Evolutionary conservation across 2,113 vertebrate genomes (phyloP), one percentile per base, ranked within the genome.

Genomic region (Rhynchopsitta pachyrhyncha): DNA sequence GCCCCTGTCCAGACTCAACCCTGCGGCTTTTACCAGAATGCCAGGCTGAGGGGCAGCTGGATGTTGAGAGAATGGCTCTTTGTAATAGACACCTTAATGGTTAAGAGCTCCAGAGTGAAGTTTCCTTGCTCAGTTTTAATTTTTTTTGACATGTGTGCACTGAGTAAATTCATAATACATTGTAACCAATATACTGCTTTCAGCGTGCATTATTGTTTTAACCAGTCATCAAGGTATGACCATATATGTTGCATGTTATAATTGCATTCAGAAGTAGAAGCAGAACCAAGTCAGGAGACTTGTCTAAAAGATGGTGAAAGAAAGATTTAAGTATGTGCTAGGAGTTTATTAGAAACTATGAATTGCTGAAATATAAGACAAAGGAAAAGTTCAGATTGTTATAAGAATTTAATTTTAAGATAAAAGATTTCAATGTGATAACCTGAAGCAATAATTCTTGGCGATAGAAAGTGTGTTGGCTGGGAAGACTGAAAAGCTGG

Each of bases 361-460:
- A 92, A 95, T 77, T 76, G 23, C 74, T 84, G 77, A 82, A 87
- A 81, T 82, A 74, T 10, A 52, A 86, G 88, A 52, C n/a, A 60
- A 81, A 74, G 28, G 50, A 73, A 33, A 57, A 76, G 42, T 84
- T 89, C 60, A 64, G 31, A 11, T 90, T 76, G 17, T 70, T 91
- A 79, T 49, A 76, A 80, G 74, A 85, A 91, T 88, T 88, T 64
- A 92, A 64, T 70, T 94, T 83, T 95, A 91, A 93, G 42, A 63
- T 79, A 73, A 66, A 92, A 91, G 57, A 77, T 69, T 87, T 91
- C 50, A 83, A 9, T 44, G 44, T 22, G 80, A 70, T 71, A 71
- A 75, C 73, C 74, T 77, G 64, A 85, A 90, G 63, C 63, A 86
- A 33, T 93, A 90, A 86, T 70, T 93, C 82, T 78, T 90, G 41